Conservation (phyloP, 2,888 invertebrate genomes). For the Brachyopa scutellaris region DNA sequence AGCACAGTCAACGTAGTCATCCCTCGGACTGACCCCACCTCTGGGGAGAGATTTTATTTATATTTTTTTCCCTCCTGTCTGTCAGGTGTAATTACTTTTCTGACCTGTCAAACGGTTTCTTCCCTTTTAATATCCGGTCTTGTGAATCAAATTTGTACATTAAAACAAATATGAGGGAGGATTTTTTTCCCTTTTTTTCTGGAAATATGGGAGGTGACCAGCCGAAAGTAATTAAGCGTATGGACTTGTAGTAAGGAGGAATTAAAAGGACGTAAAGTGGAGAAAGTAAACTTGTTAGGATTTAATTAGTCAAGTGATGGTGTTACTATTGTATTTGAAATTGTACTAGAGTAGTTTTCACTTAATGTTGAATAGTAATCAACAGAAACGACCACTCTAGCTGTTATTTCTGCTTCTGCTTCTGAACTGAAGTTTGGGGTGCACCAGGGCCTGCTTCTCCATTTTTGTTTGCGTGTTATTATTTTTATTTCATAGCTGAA, state of each 20-base stretch:
- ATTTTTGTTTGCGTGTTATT: too few relatives aligned
- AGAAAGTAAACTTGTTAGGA: too few relatives aligned
- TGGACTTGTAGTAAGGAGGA: not conserved
- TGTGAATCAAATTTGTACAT: slow-evolving; percentile 16
- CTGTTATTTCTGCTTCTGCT: too few relatives aligned
- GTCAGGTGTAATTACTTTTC: slow-evolving; percentile 59
- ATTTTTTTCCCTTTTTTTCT: not conserved
- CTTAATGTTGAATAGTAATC: too few relatives aligned
- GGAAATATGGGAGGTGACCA: slow-evolving; percentile 22
- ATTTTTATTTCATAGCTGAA: too few relatives aligned
- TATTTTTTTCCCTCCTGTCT: slow-evolving; percentile 3
- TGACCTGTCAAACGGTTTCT: slow-evolving; percentile 48
- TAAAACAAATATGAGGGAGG: not conserved
- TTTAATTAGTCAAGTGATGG: too few relatives aligned
- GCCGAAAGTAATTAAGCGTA: slow-evolving; percentile 24
- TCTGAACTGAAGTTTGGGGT: too few relatives aligned
- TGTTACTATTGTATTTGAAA: too few relatives aligned
- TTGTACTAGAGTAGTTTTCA: too few relatives aligned
- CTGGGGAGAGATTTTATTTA: not conserved
- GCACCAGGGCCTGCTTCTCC: too few relatives aligned
- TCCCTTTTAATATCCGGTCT: slow-evolving; percentile 64
- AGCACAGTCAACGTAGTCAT: slow-evolving; percentile 4
- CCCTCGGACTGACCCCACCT: not conserved
- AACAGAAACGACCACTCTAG: too few relatives aligned
- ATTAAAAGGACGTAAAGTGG: too few relatives aligned